A percentile compares a stretch with the other conserved stretches of the same genome.
Evolutionary conservation across 2,888 invertebrate genomes (phyloP).

Genomic region (Zygogramma bicolorata): DNA sequence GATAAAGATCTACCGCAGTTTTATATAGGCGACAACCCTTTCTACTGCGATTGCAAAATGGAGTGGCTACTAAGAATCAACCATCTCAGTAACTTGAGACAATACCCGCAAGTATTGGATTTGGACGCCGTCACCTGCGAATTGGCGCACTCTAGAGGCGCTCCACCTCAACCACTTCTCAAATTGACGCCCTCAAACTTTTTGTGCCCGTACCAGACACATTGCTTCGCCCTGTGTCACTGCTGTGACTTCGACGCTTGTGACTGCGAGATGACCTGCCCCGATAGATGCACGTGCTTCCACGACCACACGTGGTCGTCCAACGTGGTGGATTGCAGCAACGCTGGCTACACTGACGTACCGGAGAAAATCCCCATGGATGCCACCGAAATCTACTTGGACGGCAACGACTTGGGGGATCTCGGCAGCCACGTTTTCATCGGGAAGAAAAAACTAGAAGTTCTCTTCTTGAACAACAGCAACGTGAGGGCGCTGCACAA

Average conservation of each 20-base stretch:
- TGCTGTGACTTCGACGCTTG: constrained; percentile 93
- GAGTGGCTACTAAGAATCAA: constrained; percentile 87
- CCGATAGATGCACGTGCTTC: constrained; percentile 87
- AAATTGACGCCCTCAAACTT: constrained; percentile 82
- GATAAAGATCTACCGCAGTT: constrained; percentile 82
- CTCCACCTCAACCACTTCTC: constrained; percentile 75
- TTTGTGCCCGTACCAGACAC: constrained; percentile 83
- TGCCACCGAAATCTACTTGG: constrained; percentile 88
- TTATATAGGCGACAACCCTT: constrained; percentile 85
- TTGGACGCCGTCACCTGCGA: constrained; percentile 83
- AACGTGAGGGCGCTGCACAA: constrained; percentile 82
- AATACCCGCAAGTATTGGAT: constrained; percentile 85
- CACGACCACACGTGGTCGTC: constrained; percentile 89
- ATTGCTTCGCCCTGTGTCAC: constrained; percentile 88
- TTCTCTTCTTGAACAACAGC: constrained; percentile 83
- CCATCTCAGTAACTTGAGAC: constrained; percentile 78
- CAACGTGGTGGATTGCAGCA: constrained; percentile 87
- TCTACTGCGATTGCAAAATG: constrained; percentile 88
- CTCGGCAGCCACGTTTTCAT: constrained; percentile 89
- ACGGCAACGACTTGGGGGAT: constrained; percentile 83
- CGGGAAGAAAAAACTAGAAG: constrained; percentile 84
- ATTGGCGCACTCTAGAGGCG: constrained; percentile 75
- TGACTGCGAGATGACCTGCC: constrained; percentile 93
- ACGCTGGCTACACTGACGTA: constrained; percentile 79
- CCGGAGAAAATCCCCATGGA: constrained; percentile 89